Conservation (phyloP, 2,888 invertebrate species). For the Cataglyphis rosenhaueri region DNA sequence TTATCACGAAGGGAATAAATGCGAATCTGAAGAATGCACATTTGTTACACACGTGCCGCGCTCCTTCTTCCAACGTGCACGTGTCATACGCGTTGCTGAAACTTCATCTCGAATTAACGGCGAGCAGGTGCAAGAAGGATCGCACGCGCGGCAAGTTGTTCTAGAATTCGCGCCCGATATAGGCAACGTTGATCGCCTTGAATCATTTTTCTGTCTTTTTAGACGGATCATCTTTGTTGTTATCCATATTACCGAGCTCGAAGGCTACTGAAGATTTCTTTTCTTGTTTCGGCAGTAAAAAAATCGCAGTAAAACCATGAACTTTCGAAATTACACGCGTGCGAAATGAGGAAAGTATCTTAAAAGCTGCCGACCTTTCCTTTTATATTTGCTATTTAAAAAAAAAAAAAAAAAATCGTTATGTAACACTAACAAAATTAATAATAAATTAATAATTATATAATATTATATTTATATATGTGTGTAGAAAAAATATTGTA, state of each 20-base stretch:
- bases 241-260: background rate
- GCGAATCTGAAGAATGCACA: constrained; percentile 28
- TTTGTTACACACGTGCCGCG: constrained; percentile 18
- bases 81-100: constrained; percentile 32
- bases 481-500: no score
- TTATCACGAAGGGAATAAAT: background rate
- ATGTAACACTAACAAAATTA: background rate
- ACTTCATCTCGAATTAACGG: constrained; percentile 42
- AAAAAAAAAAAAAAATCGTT: background rate
- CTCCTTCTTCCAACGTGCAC: constrained; percentile 41
- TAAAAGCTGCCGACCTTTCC: background rate
- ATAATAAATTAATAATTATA: constrained; percentile 6
- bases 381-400: constrained; percentile 1
- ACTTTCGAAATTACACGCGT: background rate
- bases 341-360: background rate
- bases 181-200: constrained; percentile 41
- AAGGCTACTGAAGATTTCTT: constrained; percentile 2
- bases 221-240: constrained; percentile 26
- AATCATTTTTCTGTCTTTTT: constrained; percentile 32
- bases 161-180: constrained; percentile 24
- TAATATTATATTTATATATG: background rate
- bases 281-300: constrained; percentile 1
- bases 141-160: background rate
- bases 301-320: constrained; percentile 3
- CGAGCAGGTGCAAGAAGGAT: constrained; percentile 42